Conservation (phyloP, 2,113 vertebrate species). For the Talpa occidentalis region DNA sequence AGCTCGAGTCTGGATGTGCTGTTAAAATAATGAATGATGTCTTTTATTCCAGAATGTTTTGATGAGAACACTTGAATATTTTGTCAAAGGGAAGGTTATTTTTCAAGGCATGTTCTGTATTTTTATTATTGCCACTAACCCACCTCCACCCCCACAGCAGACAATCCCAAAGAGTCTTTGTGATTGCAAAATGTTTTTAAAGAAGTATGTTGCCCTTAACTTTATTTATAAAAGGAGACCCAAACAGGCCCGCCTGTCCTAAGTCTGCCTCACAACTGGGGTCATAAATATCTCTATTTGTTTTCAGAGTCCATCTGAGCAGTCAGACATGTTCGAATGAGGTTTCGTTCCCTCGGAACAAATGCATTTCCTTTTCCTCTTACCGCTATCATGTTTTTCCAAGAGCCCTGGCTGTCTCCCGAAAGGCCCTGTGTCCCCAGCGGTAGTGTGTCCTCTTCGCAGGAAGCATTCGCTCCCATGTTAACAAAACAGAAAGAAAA, state of each 20-base stretch:
- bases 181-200: neutral
- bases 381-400: slow-evolving; percentile 79
- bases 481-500: neutral
- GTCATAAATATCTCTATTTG: slow-evolving; percentile 77
- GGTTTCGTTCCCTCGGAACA: slow-evolving; percentile 58
- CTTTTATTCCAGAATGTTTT: slow-evolving; percentile 1
- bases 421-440: neutral
- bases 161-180: neutral
- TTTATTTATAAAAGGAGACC: slow-evolving; percentile 57
- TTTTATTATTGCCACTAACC: neutral
- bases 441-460: neutral
- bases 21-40: slow-evolving; percentile 15
- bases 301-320: slow-evolving; percentile 48
- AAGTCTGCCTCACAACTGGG: neutral
- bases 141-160: neutral
- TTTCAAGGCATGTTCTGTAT: neutral
- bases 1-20: neutral
- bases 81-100: neutral
- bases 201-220: neutral
- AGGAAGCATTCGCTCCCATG: neutral
- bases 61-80: neutral
- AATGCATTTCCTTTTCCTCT: slow-evolving; percentile 70
- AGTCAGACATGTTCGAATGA: slow-evolving; percentile 69
- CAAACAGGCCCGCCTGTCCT: slow-evolving; percentile 24
- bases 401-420: slow-evolving; percentile 46